phyloP scores from a whole-genome alignment of 2,797 vertebrate genomes.

The Gadopsis marmoratus region DNA sequence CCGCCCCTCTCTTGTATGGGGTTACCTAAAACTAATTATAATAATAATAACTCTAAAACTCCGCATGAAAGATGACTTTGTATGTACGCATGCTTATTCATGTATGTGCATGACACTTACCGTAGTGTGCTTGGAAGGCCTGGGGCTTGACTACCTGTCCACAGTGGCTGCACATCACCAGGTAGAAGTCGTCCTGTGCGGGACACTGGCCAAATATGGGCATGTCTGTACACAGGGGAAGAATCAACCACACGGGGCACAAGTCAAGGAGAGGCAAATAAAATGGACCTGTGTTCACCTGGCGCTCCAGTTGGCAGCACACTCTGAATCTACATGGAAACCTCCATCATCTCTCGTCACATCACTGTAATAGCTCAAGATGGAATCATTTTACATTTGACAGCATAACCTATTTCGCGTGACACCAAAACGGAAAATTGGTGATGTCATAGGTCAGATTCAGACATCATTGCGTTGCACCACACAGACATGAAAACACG shows the following conservation, averaged over 20 bases:
- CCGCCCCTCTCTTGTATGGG: background rate
- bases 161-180: constrained; percentile 99
- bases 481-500: background rate
- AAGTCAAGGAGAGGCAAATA: constrained; percentile 50
- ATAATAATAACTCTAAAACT: background rate
- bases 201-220: constrained; percentile 99
- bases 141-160: constrained; percentile 99
- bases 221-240: constrained; percentile 90
- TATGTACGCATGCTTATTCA: constrained; percentile 22
- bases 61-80: background rate
- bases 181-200: constrained; percentile 99
- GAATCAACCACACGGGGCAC: constrained; percentile 40
- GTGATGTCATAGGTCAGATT: background rate
- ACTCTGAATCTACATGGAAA: constrained; percentile 22
- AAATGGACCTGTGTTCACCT: constrained; percentile 29
- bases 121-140: constrained; percentile 99
- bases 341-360: constrained; percentile 22
- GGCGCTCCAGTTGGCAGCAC: constrained; percentile 22
- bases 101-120: constrained; percentile 86
- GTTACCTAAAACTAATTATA: background rate
- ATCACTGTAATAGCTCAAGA: constrained; percentile 11
- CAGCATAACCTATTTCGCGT: constrained; percentile 3
- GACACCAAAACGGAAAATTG: background rate
- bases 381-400: background rate
- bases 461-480: background rate